Conservation (phyloP, 2,113 vertebrate species). For the Caranx ignobilis region DNA sequence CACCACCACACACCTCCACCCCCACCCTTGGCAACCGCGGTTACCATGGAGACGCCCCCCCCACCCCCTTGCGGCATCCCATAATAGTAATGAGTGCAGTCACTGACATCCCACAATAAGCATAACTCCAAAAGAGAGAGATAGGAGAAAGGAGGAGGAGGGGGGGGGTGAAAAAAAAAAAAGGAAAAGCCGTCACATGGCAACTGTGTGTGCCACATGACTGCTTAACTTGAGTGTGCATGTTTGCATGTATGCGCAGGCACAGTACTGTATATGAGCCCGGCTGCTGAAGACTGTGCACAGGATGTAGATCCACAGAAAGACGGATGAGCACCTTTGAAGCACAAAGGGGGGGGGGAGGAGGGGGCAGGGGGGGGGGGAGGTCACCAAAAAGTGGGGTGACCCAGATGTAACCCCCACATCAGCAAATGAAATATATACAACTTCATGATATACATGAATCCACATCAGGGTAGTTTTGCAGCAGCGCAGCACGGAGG, state of each 20-base stretch:
- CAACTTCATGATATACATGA: background rate
- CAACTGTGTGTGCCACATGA: constrained; percentile 83
- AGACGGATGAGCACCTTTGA: background rate
- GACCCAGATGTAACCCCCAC: constrained; percentile 28
- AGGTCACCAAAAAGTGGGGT: constrained; percentile 17
- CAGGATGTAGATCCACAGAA: background rate
- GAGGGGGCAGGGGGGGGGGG: too few relatives aligned
- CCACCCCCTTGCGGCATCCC: constrained; percentile 80
- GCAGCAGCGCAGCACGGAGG: background rate
- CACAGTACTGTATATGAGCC: constrained; percentile 53
- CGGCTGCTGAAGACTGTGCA: constrained; percentile 8
- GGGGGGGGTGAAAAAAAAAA: constrained; percentile 20
- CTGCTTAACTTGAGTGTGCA: constrained; percentile 81
- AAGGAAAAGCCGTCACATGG: constrained; percentile 79
- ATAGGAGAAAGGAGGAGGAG: constrained; percentile 71
- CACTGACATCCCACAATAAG: constrained; percentile 88
- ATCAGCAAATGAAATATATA: background rate
- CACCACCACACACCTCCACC: constrained; percentile 56
- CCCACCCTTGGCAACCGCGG: constrained; percentile 82
- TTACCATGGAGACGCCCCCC: constrained; percentile 81
- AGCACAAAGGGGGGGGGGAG: too few relatives aligned
- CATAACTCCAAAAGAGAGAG: constrained; percentile 85
- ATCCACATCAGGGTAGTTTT: background rate
- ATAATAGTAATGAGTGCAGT: constrained; percentile 84
- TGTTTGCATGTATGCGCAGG: constrained; percentile 73